Conservation (phyloP, 2,888 invertebrate species). For the Acanthosepion lycidas region DNA sequence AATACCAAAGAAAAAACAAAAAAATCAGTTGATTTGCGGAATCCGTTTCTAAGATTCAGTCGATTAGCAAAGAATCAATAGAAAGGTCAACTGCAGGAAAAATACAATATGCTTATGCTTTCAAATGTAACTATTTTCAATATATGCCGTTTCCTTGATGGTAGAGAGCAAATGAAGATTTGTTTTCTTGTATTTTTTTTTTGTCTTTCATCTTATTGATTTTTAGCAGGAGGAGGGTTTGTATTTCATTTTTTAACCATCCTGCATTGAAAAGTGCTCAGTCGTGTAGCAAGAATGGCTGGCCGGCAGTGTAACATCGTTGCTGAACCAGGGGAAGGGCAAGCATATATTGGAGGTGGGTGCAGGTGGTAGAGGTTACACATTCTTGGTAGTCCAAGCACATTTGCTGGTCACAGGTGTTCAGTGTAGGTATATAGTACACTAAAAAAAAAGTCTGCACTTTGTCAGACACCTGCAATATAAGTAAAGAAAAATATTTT, state of each 20-base stretch:
- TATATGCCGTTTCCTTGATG: no score
- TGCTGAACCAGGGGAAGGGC: not conserved
- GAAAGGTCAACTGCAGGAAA: no score
- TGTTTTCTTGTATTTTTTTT: not conserved
- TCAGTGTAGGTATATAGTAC: conserved; percentile 43
- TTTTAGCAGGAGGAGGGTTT: not conserved
- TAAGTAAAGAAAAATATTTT: not conserved
- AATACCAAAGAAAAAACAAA: not conserved
- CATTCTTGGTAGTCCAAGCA: conserved; percentile 48
- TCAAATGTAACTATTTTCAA: no score
- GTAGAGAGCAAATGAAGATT: not conserved
- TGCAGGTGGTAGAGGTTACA: not conserved
- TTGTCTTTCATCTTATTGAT: not conserved
- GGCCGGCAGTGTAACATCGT: not conserved
- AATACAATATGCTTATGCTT: no score
- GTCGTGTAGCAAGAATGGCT: not conserved
- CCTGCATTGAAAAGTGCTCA: not conserved
- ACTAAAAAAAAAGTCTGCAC: conserved; percentile 36
- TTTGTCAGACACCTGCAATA: not conserved
- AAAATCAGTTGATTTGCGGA: no score
- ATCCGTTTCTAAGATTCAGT: no score
- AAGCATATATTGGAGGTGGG: not conserved
- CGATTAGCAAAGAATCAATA: no score
- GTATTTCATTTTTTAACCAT: not conserved
- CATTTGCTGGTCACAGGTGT: conserved; percentile 48